Evolutionary conservation across 2,797 vertebrate genomes (phyloP), one percentile per base, ranked within the genome.

Genomic region (Microchirus variegatus): DNA sequence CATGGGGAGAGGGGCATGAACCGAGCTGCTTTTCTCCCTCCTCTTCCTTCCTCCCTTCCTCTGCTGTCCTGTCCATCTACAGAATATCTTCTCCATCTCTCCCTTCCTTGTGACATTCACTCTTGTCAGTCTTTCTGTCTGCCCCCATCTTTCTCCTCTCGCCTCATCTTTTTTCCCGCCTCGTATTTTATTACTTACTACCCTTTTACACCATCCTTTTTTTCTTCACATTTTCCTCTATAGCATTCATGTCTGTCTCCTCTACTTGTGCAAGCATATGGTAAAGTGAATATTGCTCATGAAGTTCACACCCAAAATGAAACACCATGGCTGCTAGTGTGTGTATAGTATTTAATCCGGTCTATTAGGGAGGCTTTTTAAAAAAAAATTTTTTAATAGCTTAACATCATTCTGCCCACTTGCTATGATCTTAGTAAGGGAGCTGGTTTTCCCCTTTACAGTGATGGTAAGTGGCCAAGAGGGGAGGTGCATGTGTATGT

Each of bases 1-100:
- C 87, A 87, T 93, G 93, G 93, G 94, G 94, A 95, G 93, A 94
- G 93, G 92, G 92, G 90, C 77, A 85, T 89, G 90, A 93, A 90
- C 91, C 77, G 84, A 78, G 91, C 87, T 91, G 65, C 71, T 75
- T 81, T 60, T 40, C 70, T 72, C 70, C 43, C 44, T 17, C 59
- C 56, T 45, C 53, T 14, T 50, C 43, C 26, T 72, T 8, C 58
- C 63, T 71, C 73, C 73, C 57, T 66, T 67, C 59, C 64, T 65
- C 75, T 70, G 60, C 81, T 66, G 54, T 45, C 67, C 70, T 61
- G 77, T 82, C 79, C 75, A 44, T 85, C 82, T 63, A 75, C 70
- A 16, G 48, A 70, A 68, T 73, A 57, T 48, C 82, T 67, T 60
- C 70, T 82, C 72, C 73, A 62, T 70, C 82, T 56, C 69, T 78